A percentile compares a stretch with the other conserved stretches of the same genome.
Conservation (phyloP, 2,888 invertebrate genomes). For the Nymphalis polychloros region DNA sequence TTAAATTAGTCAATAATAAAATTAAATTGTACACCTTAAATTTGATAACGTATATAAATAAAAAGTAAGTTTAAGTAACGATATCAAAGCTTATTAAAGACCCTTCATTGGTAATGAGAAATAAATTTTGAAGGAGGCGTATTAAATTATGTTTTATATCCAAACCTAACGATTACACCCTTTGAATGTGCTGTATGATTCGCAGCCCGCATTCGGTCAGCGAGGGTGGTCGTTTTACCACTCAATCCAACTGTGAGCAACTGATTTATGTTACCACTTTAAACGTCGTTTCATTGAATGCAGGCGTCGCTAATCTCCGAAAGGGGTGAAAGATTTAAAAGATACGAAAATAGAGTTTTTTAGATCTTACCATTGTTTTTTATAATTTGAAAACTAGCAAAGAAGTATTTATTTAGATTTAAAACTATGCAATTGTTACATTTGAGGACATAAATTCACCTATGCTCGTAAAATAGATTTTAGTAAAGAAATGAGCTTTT, state of each 20-base stretch:
- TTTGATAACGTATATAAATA: too few relatives aligned
- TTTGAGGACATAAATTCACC: too few relatives aligned
- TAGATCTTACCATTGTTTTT: background rate
- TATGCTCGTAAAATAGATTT: too few relatives aligned
- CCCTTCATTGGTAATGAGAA: too few relatives aligned
- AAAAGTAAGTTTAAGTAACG: too few relatives aligned
- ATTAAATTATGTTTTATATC: background rate
- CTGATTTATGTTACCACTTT: conserved; percentile 69
- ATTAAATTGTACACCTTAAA: too few relatives aligned
- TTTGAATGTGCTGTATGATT: conserved; percentile 36
- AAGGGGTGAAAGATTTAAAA: conserved; percentile 27
- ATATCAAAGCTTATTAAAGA: too few relatives aligned
- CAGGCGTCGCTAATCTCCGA: conserved; percentile 68
- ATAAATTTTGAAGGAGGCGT: too few relatives aligned
- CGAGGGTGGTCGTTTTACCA: conserved; percentile 47
- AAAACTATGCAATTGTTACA: too few relatives aligned
- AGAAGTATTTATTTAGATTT: background rate
- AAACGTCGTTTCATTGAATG: conserved; percentile 54
- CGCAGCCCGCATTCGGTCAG: conserved; percentile 57
- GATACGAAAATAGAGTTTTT: background rate
- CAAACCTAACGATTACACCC: background rate
- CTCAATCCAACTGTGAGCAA: conserved; percentile 53
- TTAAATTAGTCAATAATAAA: too few relatives aligned
- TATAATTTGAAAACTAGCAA: background rate
- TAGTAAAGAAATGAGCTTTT: too few relatives aligned